These are phyloP conservation scores for Epistrophe eligans DNA, from an alignment of 2,888 invertebrate species.

Conservation along the genomic window DNA sequence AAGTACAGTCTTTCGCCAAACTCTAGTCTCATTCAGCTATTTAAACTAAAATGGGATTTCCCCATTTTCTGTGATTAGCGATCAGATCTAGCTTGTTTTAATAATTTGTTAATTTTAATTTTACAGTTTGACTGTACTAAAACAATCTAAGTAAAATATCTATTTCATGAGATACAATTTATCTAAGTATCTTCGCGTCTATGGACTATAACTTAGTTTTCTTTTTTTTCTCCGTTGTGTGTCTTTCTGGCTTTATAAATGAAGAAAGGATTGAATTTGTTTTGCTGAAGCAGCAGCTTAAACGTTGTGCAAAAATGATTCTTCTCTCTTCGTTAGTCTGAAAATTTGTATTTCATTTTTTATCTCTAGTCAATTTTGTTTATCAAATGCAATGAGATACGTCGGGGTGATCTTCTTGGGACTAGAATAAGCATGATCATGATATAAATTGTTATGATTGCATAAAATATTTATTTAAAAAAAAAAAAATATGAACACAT, in stretches of 20 bases:
- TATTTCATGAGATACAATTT: neutral
- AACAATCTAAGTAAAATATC: neutral
- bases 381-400: conserved; percentile 2
- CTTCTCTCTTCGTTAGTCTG: neutral
- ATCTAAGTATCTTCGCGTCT: neutral
- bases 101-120: too few species aligned
- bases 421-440: neutral
- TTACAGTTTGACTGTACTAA: neutral
- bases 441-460: conserved; percentile 60
- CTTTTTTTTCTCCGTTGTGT: neutral
- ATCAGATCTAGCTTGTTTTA: too few species aligned
- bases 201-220: too few species aligned
- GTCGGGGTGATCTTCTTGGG: conserved; percentile 41
- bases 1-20: too few species aligned
- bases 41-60: too few species aligned
- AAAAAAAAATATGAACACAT: neutral
- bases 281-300: conserved; percentile 13
- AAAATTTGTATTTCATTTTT: neutral
- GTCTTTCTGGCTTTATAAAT: conserved; percentile 1
- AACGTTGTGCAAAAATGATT: neutral
- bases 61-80: too few species aligned
- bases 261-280: conserved; percentile 18
- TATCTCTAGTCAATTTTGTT: neutral
- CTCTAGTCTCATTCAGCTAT: too few species aligned
- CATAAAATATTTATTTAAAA: conserved; percentile 30